These are phyloP conservation scores for Gallinago jamesoni DNA, from an alignment of 2,113 vertebrate genomes.

Conservation along the genomic window DNA sequence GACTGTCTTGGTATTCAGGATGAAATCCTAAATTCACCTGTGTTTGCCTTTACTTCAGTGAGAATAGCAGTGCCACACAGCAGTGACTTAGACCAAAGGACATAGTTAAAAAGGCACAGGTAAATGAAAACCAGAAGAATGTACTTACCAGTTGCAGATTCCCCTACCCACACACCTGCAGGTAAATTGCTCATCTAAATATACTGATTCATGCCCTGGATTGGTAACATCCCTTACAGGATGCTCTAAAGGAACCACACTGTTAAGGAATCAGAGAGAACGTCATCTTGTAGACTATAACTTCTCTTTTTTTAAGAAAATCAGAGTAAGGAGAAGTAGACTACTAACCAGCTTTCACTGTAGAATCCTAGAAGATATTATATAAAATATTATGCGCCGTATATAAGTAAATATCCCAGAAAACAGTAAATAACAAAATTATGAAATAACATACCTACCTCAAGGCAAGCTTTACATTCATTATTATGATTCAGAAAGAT, in stretches of 20 bases:
- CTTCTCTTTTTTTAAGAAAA: neutral
- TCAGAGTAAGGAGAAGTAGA: neutral
- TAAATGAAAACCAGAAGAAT: neutral
- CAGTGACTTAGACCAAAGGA: neutral
- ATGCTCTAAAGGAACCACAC: neutral
- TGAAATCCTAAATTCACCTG: neutral
- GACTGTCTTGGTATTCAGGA: neutral
- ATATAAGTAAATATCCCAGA: neutral
- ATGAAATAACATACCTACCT: neutral
- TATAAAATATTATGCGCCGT: neutral
- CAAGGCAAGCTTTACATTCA: neutral
- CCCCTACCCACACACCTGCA: neutral
- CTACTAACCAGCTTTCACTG: neutral
- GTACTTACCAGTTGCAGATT: no score
- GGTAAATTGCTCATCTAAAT: neutral
- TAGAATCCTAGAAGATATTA: neutral
- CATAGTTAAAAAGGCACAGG: neutral
- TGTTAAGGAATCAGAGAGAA: neutral
- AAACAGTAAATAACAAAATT: neutral
- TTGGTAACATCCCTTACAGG: neutral
- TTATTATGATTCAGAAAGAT: neutral
- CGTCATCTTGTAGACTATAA: fast-evolving
- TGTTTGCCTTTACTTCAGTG: neutral
- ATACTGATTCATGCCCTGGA: fast-evolving
- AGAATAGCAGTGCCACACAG: neutral